These are phyloP conservation scores for Oreochromis grahami DNA, from an alignment of 2,797 vertebrate species.

Conservation along the genomic window DNA sequence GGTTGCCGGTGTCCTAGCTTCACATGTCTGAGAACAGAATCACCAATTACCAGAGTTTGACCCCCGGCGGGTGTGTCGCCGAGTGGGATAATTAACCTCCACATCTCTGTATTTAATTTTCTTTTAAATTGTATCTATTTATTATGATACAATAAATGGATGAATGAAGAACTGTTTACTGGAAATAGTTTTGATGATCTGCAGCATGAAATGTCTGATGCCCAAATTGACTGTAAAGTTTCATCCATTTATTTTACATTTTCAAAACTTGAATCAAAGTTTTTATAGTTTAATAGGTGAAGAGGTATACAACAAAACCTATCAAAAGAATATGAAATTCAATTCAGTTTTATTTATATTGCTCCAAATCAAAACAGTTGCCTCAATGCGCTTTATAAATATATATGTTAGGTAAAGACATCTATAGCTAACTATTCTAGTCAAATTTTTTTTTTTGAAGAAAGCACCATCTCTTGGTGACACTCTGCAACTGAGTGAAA, in stretches of 20 bases:
- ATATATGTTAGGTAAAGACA: background rate
- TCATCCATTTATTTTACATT: background rate
- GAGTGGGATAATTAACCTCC: background rate
- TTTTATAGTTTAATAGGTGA: background rate
- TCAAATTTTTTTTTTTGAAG: background rate
- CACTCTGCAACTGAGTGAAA: background rate
- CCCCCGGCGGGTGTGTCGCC: too few species aligned
- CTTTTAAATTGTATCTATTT: background rate
- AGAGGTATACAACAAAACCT: background rate
- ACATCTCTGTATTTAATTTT: background rate
- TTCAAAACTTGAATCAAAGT: background rate
- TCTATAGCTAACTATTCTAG: background rate
- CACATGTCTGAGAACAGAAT: too few species aligned
- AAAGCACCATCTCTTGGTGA: background rate
- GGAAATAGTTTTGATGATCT: background rate
- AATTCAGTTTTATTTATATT: background rate
- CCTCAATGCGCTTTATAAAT: background rate
- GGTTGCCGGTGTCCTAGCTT: too few species aligned
- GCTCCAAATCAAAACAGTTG: background rate
- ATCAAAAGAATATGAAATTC: background rate
- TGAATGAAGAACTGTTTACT: background rate
- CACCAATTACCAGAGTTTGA: too few species aligned
- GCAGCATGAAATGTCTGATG: background rate
- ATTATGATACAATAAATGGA: background rate
- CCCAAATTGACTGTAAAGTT: background rate